Percentiles rank a stretch among this genome's conserved stretches.
phyloP scores from a whole-genome alignment of 2,113 vertebrate species.

The Platycercus adscitus region DNA sequence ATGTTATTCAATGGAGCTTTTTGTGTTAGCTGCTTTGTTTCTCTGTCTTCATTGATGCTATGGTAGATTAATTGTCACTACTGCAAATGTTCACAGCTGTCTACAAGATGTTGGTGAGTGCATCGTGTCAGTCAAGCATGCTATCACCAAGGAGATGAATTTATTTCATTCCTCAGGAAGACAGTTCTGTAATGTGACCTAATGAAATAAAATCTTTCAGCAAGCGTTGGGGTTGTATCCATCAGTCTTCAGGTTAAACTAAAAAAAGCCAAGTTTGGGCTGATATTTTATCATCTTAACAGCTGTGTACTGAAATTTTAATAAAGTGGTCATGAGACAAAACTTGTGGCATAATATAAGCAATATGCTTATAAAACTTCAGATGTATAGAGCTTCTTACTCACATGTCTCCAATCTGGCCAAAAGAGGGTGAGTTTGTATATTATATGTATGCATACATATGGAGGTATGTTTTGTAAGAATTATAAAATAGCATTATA shows the following conservation, averaged over 20 bases:
- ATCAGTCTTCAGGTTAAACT: slow-evolving; percentile 12
- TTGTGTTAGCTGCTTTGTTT: slow-evolving; percentile 45
- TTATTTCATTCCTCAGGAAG: slow-evolving; percentile 61
- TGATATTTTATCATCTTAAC: background rate
- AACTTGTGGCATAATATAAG: background rate
- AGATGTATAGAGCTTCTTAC: background rate
- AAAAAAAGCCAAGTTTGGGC: background rate
- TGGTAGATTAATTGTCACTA: slow-evolving; percentile 63
- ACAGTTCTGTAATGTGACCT: slow-evolving; percentile 56
- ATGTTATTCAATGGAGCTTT: slow-evolving; percentile 41
- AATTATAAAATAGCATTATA: background rate
- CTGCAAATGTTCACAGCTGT: slow-evolving; percentile 78
- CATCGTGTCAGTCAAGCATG: slow-evolving; percentile 66
- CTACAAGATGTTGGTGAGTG: slow-evolving; percentile 71
- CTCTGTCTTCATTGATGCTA: slow-evolving; percentile 45
- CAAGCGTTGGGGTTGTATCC: background rate
- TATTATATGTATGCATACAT: background rate
- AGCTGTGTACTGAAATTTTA: slow-evolving; percentile 4
- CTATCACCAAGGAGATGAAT: slow-evolving; percentile 39
- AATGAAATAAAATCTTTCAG: slow-evolving; percentile 64
- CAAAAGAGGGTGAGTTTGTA: background rate
- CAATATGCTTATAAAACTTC: background rate
- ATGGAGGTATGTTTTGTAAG: background rate
- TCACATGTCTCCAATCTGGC: background rate
- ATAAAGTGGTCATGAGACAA: background rate